Base-by-base conservation (phyloP, 2,888 invertebrate species). In the Dynastes grantii region DNA sequence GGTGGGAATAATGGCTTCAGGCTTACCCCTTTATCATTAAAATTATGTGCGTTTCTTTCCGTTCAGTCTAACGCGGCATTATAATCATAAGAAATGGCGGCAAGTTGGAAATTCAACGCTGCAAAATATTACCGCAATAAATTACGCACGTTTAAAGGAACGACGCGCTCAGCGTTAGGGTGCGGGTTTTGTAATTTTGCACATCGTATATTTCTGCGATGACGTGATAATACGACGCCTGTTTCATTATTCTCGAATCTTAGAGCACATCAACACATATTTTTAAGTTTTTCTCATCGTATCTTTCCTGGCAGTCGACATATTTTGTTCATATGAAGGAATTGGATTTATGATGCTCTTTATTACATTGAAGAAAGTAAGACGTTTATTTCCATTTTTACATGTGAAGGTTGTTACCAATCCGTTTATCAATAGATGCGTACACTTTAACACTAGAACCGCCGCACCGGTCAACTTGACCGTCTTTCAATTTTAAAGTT, bases 61-160 rank as follows among this genome's bases (percentile, higher is more conserved):
- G 8, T 16, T 16, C 55, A 8, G 55, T 6, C 29, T 27, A 29
- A 2, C 22, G 22, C 22, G 49, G 37, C 13, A 11, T 4, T 49
- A 5, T 22, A 9, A 27, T 13, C 22, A 49, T 37, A 73, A 73
- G 58, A 73, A 58, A 73, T 27, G 37, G 73, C 11, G n/a, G 16
- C 16, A 55, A 71, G 40, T 55, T 55, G 73, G 73, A 58, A 73
- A 70, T 53, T 70, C 53, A 70, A 70, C 53, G 55, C 32, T 53
- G 27, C 32, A 32, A 70, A 70, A 61, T 73, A 73, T 61, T 58
- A 73, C 73, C 58, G n/a, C 58, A 29, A 73, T 73, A 73, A 73
- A 73, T 73, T 58, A 40, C 37, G 16, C 8, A 11, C 13, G 11
- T 29, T 32, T 22, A 58, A 58, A 55, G 45, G 40, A 40, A 13